Percentiles rank a stretch among this genome's conserved stretches.
phyloP scores from a whole-genome alignment of 2,113 vertebrate species.

The Muntiacus muntjak region DNA sequence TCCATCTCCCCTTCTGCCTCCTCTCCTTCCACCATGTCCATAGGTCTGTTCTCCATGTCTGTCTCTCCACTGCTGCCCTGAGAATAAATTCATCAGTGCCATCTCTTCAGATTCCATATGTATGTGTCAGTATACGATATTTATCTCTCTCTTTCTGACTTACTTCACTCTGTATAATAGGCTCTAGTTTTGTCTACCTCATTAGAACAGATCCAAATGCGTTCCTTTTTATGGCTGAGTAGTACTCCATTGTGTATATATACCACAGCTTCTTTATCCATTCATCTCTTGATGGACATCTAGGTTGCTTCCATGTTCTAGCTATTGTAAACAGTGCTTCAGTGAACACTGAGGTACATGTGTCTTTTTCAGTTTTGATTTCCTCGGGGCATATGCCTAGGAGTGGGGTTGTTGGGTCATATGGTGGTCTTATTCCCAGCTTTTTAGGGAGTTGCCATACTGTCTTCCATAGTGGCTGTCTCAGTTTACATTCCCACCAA shows the following conservation, averaged over 20 bases:
- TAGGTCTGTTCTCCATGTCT: background rate
- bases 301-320: fast-evolving
- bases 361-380: background rate
- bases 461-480: background rate
- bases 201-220: background rate
- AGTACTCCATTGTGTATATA: fast-evolving
- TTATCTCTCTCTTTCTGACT: background rate
- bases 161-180: background rate
- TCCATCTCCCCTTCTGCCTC: background rate
- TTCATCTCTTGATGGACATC: background rate
- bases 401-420: background rate
- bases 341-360: background rate
- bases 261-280: background rate
- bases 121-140: background rate
- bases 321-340: background rate
- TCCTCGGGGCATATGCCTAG: background rate
- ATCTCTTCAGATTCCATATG: background rate
- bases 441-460: background rate
- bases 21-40: background rate
- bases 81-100: background rate
- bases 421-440: background rate
- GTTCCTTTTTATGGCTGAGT: background rate
- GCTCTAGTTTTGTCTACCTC: background rate
- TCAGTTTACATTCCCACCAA: background rate
- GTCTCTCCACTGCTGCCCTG: background rate